phyloP scores from a whole-genome alignment of 2,888 invertebrate genomes.

The Melinopterus prodromus region DNA sequence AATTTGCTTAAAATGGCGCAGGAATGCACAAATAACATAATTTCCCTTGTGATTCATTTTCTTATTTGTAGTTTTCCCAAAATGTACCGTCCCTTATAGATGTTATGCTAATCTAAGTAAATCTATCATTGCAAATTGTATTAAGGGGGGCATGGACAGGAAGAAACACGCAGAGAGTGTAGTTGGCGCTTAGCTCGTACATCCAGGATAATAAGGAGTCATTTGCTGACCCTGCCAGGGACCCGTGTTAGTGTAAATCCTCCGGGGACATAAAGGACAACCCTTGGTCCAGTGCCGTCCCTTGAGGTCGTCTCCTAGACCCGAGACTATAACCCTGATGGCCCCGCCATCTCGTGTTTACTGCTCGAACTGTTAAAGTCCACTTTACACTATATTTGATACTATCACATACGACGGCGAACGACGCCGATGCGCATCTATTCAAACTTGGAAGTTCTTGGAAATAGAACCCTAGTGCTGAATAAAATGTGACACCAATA shows the following conservation, averaged over 20 bases:
- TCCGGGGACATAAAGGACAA: conserved; percentile 44
- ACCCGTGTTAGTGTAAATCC: conserved; percentile 40
- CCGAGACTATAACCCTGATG: conserved; percentile 41
- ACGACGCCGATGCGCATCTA: too few relatives aligned
- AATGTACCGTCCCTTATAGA: not conserved
- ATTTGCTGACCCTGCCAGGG: conserved; percentile 43
- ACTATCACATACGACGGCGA: not conserved
- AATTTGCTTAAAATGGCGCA: too few relatives aligned
- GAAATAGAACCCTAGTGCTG: too few relatives aligned
- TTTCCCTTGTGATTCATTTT: too few relatives aligned
- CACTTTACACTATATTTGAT: conserved; percentile 44
- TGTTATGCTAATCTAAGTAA: not conserved
- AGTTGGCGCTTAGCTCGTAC: not conserved
- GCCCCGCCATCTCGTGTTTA: conserved; percentile 42
- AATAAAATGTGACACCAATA: too few relatives aligned
- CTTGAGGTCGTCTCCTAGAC: conserved; percentile 23
- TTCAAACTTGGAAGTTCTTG: too few relatives aligned
- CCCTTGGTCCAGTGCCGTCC: conserved; percentile 40
- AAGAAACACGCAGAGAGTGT: not conserved
- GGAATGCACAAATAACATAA: too few relatives aligned
- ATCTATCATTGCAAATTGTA: not conserved
- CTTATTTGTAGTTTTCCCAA: not conserved
- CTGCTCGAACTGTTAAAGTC: conserved; percentile 45
- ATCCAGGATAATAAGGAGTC: conserved; percentile 39
- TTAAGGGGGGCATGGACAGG: not conserved